Base-by-base conservation (phyloP, 2,113 vertebrate genomes). In the Caloenas nicobarica region DNA sequence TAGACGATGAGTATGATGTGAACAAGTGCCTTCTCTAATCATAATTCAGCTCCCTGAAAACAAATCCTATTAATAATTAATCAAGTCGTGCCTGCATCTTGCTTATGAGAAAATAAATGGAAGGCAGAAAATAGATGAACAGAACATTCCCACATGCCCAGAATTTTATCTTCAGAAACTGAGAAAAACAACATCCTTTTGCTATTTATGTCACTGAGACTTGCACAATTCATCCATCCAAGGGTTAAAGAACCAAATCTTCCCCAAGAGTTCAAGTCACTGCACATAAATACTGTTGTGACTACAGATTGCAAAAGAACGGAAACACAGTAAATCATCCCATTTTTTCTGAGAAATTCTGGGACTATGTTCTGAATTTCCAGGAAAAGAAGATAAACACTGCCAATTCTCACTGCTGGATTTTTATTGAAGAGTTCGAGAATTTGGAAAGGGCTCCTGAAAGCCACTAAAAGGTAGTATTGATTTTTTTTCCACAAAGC, bases 331-430 rank as follows among this genome's bases (percentile, higher is more conserved):
- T 98, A 98, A 98, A 98, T 98, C 98, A 98, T 98, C 97, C 97
- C 95, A 81, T 98, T 97, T 97, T 97, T 99, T 99, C 99, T 98
- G 98, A 98, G 99, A 99, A 99, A 98, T 98, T 97, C 98, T 98
- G 97, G 98, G 98, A 99, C 98, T 98, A 96, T 97, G 98, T 97
- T 98, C 97, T 89, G 92, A 98, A 98, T 98, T 99, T 99, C 99
- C 98, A 99, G 98, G 98, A 99, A 99, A 96, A 97, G 92, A 96
- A 94, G 92, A 94, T 61, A 94, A 88, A 96, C 72, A 93, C 96
- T 98, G 98, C 98, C 98, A 99, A 98, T 98, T 98, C 97, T 97
- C 97, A 97, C 96, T 97, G 97, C 95, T 44, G 89, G 65, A 95
- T 97, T 98, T 98, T 97, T 98, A 98, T 96, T 95, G 96, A 98